Evolutionary conservation across 2,888 invertebrate species (phyloP).

Genomic region (Argynnis bischoffii): DNA sequence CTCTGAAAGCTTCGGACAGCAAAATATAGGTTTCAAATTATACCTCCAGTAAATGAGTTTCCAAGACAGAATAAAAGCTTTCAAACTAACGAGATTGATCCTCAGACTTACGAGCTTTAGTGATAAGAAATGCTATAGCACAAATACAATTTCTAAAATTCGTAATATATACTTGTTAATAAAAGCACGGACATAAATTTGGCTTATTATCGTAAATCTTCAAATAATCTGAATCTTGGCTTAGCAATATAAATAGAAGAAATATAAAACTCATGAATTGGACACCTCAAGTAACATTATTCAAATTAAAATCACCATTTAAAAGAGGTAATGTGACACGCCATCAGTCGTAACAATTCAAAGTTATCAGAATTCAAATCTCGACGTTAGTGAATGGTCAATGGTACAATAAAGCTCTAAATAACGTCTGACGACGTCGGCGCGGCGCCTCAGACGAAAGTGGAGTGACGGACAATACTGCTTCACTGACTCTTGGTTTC

Average conservation of each 20-base stretch:
- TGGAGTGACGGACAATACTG: constrained; percentile 75
- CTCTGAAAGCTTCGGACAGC: constrained; percentile 33
- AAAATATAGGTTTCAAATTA: constrained; percentile 38
- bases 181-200: neutral
- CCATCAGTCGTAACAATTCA: constrained; percentile 70
- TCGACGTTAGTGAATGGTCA: constrained; percentile 57
- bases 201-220: neutral
- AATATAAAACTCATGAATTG: constrained; percentile 34
- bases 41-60: constrained; percentile 36
- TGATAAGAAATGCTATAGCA: constrained; percentile 10
- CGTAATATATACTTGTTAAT: neutral
- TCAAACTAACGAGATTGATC: constrained; percentile 38
- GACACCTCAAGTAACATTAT: constrained; percentile 39
- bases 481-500: constrained; percentile 64
- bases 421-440: constrained; percentile 72
- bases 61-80: constrained; percentile 36
- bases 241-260: neutral
- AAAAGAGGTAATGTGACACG: constrained; percentile 60
- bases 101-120: constrained; percentile 13
- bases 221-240: neutral
- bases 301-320: constrained; percentile 44
- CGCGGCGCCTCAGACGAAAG: constrained; percentile 74
- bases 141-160: neutral
- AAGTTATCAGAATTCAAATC: constrained; percentile 73
- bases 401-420: constrained; percentile 78